phyloP scores from a whole-genome alignment of 2,113 vertebrate species.

The Chaetodon auriga region DNA sequence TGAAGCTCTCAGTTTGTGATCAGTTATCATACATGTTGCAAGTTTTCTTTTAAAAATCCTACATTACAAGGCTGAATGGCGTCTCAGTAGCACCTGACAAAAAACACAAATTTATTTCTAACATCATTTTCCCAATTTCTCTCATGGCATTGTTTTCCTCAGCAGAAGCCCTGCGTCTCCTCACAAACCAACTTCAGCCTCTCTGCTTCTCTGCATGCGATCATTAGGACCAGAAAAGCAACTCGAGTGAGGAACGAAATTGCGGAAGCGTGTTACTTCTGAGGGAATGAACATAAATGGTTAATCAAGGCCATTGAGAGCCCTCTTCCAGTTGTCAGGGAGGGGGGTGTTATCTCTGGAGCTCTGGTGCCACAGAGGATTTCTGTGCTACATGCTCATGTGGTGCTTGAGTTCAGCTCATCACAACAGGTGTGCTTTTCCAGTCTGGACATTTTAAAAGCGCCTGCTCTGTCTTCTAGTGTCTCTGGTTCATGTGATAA shows the following conservation, averaged over 20 bases:
- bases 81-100: background rate
- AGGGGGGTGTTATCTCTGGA: slow-evolving; percentile 35
- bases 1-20: no score
- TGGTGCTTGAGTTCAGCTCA: slow-evolving; percentile 33
- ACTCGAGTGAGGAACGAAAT: slow-evolving; percentile 51
- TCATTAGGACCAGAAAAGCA: slow-evolving; percentile 48
- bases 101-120: background rate
- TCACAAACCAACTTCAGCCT: slow-evolving; percentile 5
- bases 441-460: slow-evolving; percentile 45
- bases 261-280: slow-evolving; percentile 49
- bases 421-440: slow-evolving; percentile 52
- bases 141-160: slow-evolving; percentile 26
- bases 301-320: slow-evolving; percentile 68
- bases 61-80: background rate
- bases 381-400: slow-evolving; percentile 15
- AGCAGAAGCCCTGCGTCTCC: slow-evolving; percentile 23
- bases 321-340: slow-evolving; percentile 37
- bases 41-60: background rate
- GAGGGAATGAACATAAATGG: slow-evolving; percentile 59
- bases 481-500: slow-evolving; percentile 10
- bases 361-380: slow-evolving; percentile 22
- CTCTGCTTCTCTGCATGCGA: slow-evolving; percentile 22
- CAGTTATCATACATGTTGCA: background rate
- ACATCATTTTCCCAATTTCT: background rate
- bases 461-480: slow-evolving; percentile 6